Conservation (phyloP, 37 sponge, comb jelly and placozoan species). For the Dysidea cf. avara region DNA sequence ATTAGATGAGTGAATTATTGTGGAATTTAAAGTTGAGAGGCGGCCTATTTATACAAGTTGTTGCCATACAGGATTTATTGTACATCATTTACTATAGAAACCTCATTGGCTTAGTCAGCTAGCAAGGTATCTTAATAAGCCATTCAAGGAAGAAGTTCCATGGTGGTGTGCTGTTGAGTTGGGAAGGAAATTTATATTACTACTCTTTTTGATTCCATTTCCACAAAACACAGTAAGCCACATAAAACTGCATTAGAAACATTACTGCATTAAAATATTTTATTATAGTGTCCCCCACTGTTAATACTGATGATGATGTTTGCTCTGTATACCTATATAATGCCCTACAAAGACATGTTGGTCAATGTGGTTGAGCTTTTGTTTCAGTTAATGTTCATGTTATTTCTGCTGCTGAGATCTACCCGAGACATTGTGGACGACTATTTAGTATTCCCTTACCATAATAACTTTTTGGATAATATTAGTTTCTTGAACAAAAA, state of each 20-base stretch:
- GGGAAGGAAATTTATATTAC: conserved; percentile 11
- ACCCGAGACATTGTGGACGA: background rate
- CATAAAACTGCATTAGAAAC: too few species aligned
- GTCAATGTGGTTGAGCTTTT: conserved; percentile 38
- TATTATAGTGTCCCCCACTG: conserved; percentile 38
- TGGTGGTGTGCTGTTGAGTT: conserved; percentile 32
- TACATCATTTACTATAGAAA: background rate
- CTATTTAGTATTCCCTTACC: too few species aligned
- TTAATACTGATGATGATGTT: conserved; percentile 4
- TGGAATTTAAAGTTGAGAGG: too few species aligned
- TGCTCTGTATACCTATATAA: conserved; percentile 19
- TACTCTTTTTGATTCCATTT: background rate
- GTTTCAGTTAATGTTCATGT: conserved; percentile 21
- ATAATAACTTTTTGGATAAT: too few species aligned
- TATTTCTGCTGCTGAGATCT: conserved; percentile 23
- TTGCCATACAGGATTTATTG: background rate
- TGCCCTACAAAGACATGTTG: conserved; percentile 29
- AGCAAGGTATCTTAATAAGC: background rate
- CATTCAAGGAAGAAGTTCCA: background rate
- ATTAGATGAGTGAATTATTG: too few species aligned
- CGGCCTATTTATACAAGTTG: too few species aligned
- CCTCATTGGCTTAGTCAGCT: background rate
- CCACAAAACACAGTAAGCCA: background rate
- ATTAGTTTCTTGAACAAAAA: background rate
- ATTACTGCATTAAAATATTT: background rate